Base-by-base conservation (phyloP, 2,797 vertebrate genomes). In the Myoxocephalus aenaeus region DNA sequence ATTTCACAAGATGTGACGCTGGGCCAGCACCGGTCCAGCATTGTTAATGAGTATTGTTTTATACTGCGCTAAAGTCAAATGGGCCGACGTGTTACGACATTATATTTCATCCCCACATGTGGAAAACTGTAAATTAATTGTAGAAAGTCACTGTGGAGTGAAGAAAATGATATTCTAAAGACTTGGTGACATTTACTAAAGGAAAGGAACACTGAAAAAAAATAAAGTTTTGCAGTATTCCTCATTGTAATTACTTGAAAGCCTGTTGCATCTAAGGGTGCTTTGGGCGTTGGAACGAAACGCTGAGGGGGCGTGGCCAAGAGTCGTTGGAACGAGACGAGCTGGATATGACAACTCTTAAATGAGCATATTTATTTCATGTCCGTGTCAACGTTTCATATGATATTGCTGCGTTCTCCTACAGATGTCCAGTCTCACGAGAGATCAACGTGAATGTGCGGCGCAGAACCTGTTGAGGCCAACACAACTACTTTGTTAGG, bases 21-120 rank as follows among this genome's bases (percentile, higher is more conserved):
- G 65, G 53, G 64, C 82, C 65, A 71, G 66, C 66, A 62, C 57
- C 38, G 59, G 65, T 53, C 42, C 53, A 34, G 65, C 44, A 8
- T 38, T 57, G 68, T 75, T 73, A 75, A 83, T 80, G 59, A 77
- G 38, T n/a, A 27, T 63, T 61, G 51, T 80, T 85, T 83, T 73
- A 12, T 8, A 2, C n/a, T 63, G 25, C 38, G 44, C 66, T 59
- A 17, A 71, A 78, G 76, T 75, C 4, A 29, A 77, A 71, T 32
- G 15, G 42, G 22, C 22, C 81, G 38, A 67, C 10, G 62, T 75
- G 34, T 78, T 64, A 44, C 66, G 54, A 25, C 70, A 58, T 75
- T 46, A 71, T 58, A 32, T 50, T 66, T 48, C 7, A 32, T 75
- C 53, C 11, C 22, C 22, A 42, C 66, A 50, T 51, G 18, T 71